Evolutionary conservation across 2,888 invertebrate species (phyloP).

Genomic region (Callimorpha dominula): DNA sequence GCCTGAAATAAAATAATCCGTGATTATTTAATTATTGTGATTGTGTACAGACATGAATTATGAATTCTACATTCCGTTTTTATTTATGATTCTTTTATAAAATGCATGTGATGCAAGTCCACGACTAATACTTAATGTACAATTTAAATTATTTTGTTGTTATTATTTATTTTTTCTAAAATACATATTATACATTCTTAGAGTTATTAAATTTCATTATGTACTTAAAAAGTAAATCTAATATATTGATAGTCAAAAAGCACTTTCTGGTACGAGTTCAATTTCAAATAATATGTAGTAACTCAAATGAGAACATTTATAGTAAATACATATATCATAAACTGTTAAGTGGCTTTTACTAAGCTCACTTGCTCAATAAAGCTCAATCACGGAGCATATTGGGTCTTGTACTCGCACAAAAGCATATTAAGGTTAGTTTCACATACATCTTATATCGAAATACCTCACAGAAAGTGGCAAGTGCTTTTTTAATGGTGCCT

Average conservation of each 20-base stretch:
- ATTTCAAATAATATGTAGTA: constrained; percentile 35
- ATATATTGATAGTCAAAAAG: constrained; percentile 53
- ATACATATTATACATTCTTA: constrained; percentile 54
- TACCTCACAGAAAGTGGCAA: constrained; percentile 59
- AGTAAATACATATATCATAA: constrained; percentile 41
- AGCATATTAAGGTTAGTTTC: constrained; percentile 61
- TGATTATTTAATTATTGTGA: constrained; percentile 84
- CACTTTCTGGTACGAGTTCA: constrained; percentile 52
- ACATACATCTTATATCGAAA: constrained; percentile 42
- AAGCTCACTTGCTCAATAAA: constrained; percentile 75
- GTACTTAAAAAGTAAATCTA: constrained; percentile 68
- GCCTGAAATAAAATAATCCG: constrained; percentile 77
- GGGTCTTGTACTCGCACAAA: constrained; percentile 78
- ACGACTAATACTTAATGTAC: constrained; percentile 84
- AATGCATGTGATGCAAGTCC: constrained; percentile 85
- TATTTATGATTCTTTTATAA: constrained; percentile 70
- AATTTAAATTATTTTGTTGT: constrained; percentile 69
- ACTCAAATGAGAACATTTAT: constrained; percentile 38
- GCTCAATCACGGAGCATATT: constrained; percentile 71
- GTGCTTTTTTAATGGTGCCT: constrained; percentile 75
- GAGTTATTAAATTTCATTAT: constrained; percentile 55
- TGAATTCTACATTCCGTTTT: constrained; percentile 85
- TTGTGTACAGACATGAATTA: constrained; percentile 83
- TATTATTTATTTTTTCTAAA: constrained; percentile 64
- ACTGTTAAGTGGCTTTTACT: constrained; percentile 36